Evolutionary conservation across 2,113 vertebrate species (phyloP), one percentile per base, ranked within the genome.

Genomic region (Casuarius casuarius): DNA sequence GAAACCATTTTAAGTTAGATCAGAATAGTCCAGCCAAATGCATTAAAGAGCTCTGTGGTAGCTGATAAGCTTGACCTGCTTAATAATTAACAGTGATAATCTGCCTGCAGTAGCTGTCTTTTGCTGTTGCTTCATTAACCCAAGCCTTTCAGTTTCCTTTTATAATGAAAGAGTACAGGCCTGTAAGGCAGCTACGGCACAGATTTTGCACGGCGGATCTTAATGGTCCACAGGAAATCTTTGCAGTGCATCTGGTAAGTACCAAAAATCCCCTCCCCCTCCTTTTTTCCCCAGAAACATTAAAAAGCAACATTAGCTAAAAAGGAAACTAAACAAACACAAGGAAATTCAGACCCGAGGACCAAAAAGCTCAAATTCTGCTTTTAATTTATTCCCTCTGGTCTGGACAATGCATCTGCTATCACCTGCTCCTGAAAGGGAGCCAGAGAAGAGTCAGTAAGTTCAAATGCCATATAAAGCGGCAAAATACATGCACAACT

Each of bases 41-140:
- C 75, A 77, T 42, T 42, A 84, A 74, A 80, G 56, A 73, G 58
- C 31, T 90, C 59, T 52, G 25, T 23, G 63, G 65, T 54, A 2
- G n/a, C 84, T 72, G 79, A 74, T 86, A 80, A 65, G 11, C 22
- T 33, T 80, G 49, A 77, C 51, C 52, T 62, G 68, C 40, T 82
- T 90, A 71, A 73, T 65, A 52, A 87, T 95, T 94, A 89, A 87
- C 72, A 82, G 40, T 22, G 7, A 78, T 87, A 89, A 89, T 91
- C 96, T 95, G 92, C 83, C 84, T 67, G 58, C 3, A 4, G 29
- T 51, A 87, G 68, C 52, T 75, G 59, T 40, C 73, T 95, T 92
- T 92, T 93, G 65, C 77, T 86, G 51, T 42, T 95, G 80, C 56
- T 91, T 74, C 52, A 74, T 77, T 75, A 92, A 91, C 35, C 28